A percentile compares a stretch with the other conserved stretches of the same genome.
These are phyloP conservation scores for Dolichopus griseipennis DNA, from an alignment of 2,888 invertebrate species.

Conservation along the genomic window DNA sequence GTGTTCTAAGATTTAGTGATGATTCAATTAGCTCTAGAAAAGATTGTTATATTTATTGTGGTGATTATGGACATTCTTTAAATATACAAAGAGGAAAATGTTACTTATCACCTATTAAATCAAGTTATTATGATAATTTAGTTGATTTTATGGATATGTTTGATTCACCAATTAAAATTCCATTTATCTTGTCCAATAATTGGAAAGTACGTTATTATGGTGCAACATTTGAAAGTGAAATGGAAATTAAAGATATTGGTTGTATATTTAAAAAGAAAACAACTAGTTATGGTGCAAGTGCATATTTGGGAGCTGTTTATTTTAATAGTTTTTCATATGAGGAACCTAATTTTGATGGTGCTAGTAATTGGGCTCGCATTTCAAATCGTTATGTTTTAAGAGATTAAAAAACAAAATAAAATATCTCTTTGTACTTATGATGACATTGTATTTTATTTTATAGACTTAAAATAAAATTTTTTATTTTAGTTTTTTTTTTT, in stretches of 20 bases:
- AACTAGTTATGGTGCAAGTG: slow-evolving; percentile 21
- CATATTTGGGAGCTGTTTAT: slow-evolving; percentile 33
- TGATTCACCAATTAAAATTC: slow-evolving; percentile 23
- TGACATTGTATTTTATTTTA: too few relatives aligned
- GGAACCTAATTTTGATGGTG: background rate
- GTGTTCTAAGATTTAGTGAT: slow-evolving; percentile 29
- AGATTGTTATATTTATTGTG: slow-evolving; percentile 34
- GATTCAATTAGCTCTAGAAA: slow-evolving; percentile 19
- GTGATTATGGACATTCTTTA: slow-evolving; percentile 26
- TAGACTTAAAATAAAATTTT: too few relatives aligned
- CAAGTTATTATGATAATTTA: slow-evolving; percentile 22
- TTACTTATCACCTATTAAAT: slow-evolving; percentile 29
- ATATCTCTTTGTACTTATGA: too few relatives aligned
- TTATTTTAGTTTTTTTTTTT: too few relatives aligned
- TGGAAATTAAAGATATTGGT: slow-evolving; percentile 34
- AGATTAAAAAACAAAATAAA: background rate
- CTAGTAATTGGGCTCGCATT: background rate
- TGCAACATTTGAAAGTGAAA: slow-evolving; percentile 28
- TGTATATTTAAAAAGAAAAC: slow-evolving; percentile 23
- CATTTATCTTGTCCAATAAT: slow-evolving; percentile 22
- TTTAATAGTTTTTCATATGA: slow-evolving; percentile 22
- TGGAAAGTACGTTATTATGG: slow-evolving; percentile 38
- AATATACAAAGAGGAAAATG: slow-evolving; percentile 27
- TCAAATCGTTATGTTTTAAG: slow-evolving; percentile 7
- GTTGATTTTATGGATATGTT: slow-evolving; percentile 19